Evolutionary conservation across 2,888 invertebrate species (phyloP).

Genomic region (Melanophora roralis): DNA sequence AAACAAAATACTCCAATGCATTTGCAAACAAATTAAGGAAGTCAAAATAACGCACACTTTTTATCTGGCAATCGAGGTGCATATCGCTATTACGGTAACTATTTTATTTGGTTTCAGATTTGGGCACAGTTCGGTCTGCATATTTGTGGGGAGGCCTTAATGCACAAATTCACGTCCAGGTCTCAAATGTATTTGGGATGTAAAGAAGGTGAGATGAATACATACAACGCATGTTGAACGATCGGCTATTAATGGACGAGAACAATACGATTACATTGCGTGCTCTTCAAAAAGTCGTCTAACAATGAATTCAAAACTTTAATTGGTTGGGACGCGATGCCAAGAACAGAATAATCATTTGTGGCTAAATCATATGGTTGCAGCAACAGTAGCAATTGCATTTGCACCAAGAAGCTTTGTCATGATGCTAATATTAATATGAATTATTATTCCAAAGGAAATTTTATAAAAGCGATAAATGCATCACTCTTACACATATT

Average conservation of each 20-base stretch:
- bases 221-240: slow-evolving; percentile 76
- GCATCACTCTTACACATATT: slow-evolving; percentile 73
- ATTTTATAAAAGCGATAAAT: slow-evolving; percentile 63
- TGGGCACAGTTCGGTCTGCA: slow-evolving; percentile 87
- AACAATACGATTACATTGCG: slow-evolving; percentile 76
- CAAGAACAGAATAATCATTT: slow-evolving; percentile 81
- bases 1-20: slow-evolving; percentile 80
- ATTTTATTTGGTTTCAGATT: slow-evolving; percentile 78
- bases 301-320: slow-evolving; percentile 77
- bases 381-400: slow-evolving; percentile 83
- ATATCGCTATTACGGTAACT: too few relatives aligned
- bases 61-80: too few relatives aligned
- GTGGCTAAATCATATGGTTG: slow-evolving; percentile 84
- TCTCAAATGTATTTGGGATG: slow-evolving; percentile 91
- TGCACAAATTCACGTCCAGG: slow-evolving; percentile 86
- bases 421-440: slow-evolving; percentile 72
- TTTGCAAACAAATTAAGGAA: slow-evolving; percentile 82
- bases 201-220: slow-evolving; percentile 81
- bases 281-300: slow-evolving; percentile 80
- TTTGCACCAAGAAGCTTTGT: slow-evolving; percentile 81
- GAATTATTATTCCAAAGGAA: slow-evolving; percentile 54
- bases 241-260: slow-evolving; percentile 73
- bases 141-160: slow-evolving; percentile 95
- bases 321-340: slow-evolving; percentile 79
- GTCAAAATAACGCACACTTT: slow-evolving; percentile 49